These are phyloP conservation scores for Fissipunctia ypsillon DNA, from an alignment of 2,888 invertebrate species.

Conservation along the genomic window DNA sequence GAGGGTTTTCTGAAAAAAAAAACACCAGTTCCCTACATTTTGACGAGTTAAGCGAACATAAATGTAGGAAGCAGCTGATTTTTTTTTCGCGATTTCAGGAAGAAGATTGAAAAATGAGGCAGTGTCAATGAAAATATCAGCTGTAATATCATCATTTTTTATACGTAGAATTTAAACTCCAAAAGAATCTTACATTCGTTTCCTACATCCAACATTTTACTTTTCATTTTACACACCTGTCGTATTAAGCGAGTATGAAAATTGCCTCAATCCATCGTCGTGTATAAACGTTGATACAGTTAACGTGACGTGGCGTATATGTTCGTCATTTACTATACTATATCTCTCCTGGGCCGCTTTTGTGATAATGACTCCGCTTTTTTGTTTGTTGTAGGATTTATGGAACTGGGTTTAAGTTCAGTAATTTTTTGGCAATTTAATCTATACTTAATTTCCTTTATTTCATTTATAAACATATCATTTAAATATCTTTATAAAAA, in stretches of 20 bases:
- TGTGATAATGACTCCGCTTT: constrained; percentile 16
- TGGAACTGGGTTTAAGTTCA: neutral
- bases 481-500: too few species aligned
- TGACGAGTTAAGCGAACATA: too few species aligned
- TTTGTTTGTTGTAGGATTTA: constrained; percentile 5
- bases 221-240: constrained; percentile 49
- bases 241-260: constrained; percentile 30
- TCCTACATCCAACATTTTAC: constrained; percentile 36
- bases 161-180: neutral
- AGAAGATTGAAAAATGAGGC: neutral
- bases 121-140: neutral
- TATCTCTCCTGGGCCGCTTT: constrained; percentile 11
- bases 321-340: constrained; percentile 24
- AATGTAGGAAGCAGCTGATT: too few species aligned
- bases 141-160: neutral
- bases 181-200: neutral
- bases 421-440: neutral
- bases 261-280: constrained; percentile 48
- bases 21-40: too few species aligned
- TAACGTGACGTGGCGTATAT: constrained; percentile 23
- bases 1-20: too few species aligned
- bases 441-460: too few species aligned
- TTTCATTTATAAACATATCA: too few species aligned
- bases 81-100: too few species aligned
- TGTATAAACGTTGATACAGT: constrained; percentile 29